Evolutionary conservation across 2,888 invertebrate species (phyloP).

Genomic region (Machimus rusticus): DNA sequence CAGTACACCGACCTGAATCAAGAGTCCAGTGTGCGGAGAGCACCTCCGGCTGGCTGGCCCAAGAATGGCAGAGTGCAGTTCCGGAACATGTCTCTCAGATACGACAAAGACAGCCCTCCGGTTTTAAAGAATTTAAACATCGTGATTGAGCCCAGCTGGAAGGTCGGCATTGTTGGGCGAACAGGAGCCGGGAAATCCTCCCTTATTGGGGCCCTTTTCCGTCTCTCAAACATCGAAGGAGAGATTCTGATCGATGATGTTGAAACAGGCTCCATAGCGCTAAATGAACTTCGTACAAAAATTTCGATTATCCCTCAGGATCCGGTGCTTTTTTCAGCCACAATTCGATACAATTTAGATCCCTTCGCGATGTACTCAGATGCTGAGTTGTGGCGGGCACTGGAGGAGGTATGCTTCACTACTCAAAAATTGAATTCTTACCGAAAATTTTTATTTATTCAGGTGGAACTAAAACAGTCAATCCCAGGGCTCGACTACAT

Average conservation of each 20-base stretch:
- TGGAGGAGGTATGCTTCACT: conserved; percentile 55
- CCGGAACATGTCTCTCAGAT: conserved; percentile 68
- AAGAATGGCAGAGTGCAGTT: conserved; percentile 68
- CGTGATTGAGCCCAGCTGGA: conserved; percentile 69
- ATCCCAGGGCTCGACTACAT: conserved; percentile 65
- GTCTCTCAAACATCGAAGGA: conserved; percentile 76
- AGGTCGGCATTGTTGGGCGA: conserved; percentile 83
- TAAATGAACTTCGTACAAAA: conserved; percentile 64
- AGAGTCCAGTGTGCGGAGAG: conserved; percentile 63
- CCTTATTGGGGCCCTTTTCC: conserved; percentile 78
- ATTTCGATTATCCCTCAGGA: conserved; percentile 69
- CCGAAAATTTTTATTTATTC: background rate
- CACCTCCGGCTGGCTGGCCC: conserved; percentile 74
- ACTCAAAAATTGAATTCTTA: background rate
- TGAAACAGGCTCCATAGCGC: conserved; percentile 65
- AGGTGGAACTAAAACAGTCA: conserved; percentile 67
- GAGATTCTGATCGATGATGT: conserved; percentile 76
- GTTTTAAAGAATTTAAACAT: conserved; percentile 79
- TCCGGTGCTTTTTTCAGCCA: conserved; percentile 68
- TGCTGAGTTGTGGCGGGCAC: conserved; percentile 58
- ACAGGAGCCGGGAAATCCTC: conserved; percentile 88
- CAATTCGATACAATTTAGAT: conserved; percentile 71
- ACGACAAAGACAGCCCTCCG: conserved; percentile 67
- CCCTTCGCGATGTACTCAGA: conserved; percentile 64
- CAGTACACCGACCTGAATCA: conserved; percentile 75